A percentile compares a stretch with the other conserved stretches of the same genome.
Conservation (phyloP, 2,113 vertebrate genomes). For the Gasterosteus aculeatus region DNA sequence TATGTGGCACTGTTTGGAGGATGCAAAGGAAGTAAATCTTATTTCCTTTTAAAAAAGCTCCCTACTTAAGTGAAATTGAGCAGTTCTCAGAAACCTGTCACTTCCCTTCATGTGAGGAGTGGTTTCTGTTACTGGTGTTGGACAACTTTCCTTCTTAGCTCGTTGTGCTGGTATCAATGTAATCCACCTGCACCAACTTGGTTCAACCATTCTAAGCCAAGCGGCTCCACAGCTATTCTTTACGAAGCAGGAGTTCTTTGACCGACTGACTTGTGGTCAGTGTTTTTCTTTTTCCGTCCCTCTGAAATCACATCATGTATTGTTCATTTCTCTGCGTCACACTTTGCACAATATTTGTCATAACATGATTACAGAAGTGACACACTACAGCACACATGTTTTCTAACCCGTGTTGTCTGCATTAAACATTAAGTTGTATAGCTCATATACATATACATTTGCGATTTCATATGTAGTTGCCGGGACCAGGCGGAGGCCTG, state of each 20-base stretch:
- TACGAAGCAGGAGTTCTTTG: background rate
- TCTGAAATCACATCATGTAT: background rate
- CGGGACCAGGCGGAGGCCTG: background rate
- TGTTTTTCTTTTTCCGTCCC: background rate
- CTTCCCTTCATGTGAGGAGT: slow-evolving; percentile 42
- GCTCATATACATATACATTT: background rate
- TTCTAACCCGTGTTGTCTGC: background rate
- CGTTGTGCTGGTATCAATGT: slow-evolving; percentile 2
- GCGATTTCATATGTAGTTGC: background rate
- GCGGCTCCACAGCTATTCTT: background rate
- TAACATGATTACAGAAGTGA: background rate
- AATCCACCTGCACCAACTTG: background rate
- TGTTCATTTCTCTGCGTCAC: background rate
- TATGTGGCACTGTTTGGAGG: background rate
- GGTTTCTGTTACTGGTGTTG: slow-evolving; percentile 39
- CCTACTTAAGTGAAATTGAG: slow-evolving; percentile 39
- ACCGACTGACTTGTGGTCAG: background rate
- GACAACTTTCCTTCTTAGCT: slow-evolving; percentile 43
- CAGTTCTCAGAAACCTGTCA: slow-evolving; percentile 47
- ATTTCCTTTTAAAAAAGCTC: background rate
- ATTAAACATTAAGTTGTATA: background rate
- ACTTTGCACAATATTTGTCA: background rate
- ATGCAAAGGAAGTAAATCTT: background rate
- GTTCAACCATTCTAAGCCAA: background rate
- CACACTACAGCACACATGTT: background rate